Evolutionary conservation across 2,113 vertebrate species (phyloP).

Genomic region (Mastomys natalensis): DNA sequence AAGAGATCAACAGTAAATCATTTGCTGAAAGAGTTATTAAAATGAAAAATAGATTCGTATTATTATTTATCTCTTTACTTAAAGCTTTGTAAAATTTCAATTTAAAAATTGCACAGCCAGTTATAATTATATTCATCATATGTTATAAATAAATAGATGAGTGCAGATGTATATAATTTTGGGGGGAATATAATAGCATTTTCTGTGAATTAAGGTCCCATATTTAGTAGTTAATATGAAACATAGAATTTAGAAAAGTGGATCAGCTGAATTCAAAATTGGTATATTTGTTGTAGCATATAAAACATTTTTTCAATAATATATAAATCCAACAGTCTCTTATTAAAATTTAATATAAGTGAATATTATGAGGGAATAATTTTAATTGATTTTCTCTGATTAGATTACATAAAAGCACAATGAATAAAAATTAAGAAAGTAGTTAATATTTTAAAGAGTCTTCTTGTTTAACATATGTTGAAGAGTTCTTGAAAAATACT

Average conservation of each 20-base stretch:
- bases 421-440: background rate
- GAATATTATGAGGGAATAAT: background rate
- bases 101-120: background rate
- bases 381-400: background rate
- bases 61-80: background rate
- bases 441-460: background rate
- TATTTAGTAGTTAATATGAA: background rate
- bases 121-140: background rate
- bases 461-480: background rate
- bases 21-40: background rate
- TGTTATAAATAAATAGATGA: background rate
- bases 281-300: background rate
- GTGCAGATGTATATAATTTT: rapidly evolving
- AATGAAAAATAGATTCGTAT: background rate
- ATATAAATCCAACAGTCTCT: background rate
- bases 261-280: background rate
- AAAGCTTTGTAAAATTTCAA: background rate
- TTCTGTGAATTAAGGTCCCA: background rate
- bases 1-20: background rate
- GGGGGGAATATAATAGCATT: background rate
- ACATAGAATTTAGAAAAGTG: background rate
- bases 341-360: background rate
- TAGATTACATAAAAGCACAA: background rate
- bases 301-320: background rate
- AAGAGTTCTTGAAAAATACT: background rate